phyloP scores from a whole-genome alignment of 2,888 invertebrate species.

The Nipponacmea schrenckii region DNA sequence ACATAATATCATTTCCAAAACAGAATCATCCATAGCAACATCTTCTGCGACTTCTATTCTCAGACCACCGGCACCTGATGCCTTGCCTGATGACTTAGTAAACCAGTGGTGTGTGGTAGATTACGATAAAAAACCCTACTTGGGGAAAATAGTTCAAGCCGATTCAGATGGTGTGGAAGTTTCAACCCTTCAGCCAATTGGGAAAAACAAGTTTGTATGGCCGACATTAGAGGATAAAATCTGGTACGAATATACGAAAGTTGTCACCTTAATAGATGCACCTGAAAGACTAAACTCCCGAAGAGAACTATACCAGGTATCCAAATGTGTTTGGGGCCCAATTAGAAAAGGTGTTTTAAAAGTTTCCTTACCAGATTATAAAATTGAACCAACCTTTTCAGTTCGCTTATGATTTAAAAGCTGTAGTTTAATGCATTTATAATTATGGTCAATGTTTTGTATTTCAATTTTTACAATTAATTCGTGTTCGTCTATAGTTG shows the following conservation, averaged over 20 bases:
- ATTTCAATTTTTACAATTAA: too few relatives aligned
- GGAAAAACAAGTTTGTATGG: background rate
- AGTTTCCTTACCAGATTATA: too few relatives aligned
- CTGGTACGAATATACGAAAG: background rate
- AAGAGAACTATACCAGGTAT: background rate
- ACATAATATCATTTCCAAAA: too few relatives aligned
- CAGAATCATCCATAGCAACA: too few relatives aligned
- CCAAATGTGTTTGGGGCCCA: background rate
- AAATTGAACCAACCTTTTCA: too few relatives aligned
- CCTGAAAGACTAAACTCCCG: background rate
- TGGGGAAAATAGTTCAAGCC: background rate
- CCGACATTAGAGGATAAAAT: background rate
- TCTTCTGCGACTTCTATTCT: too few relatives aligned
- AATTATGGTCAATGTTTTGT: too few relatives aligned
- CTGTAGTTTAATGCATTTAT: too few relatives aligned
- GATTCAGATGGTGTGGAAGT: too few relatives aligned
- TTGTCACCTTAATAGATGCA: background rate
- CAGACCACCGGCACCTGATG: background rate
- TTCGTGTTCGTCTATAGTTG: too few relatives aligned
- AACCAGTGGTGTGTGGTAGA: background rate
- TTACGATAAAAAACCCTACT: background rate
- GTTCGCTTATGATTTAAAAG: too few relatives aligned
- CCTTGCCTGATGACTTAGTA: background rate
- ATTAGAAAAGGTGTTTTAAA: too few relatives aligned
- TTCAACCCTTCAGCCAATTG: background rate